A percentile compares a stretch with the other conserved stretches of the same genome.
phyloP scores from a whole-genome alignment of 2,797 vertebrate species.

The Molossus alvarezi region DNA sequence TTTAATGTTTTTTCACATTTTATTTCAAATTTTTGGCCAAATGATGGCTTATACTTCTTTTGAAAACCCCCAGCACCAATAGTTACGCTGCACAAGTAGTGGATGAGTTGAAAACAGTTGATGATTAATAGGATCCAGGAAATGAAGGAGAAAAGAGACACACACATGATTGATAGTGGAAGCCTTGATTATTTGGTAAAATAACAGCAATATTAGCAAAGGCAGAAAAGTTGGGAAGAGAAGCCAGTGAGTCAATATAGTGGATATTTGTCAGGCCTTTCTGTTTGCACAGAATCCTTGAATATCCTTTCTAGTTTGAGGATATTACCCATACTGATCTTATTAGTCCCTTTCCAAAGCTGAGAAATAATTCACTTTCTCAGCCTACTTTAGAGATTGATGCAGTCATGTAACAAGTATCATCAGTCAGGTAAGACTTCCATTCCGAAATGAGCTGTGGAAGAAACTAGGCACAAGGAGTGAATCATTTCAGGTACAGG shows the following conservation, averaged over 20 bases:
- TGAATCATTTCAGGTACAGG: not conserved
- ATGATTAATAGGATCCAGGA: not conserved
- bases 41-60: constrained; percentile 2
- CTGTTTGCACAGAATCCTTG: not conserved
- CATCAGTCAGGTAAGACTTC: not conserved
- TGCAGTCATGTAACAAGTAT: not conserved
- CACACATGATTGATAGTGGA: not conserved
- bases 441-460: not conserved
- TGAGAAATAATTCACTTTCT: not conserved
- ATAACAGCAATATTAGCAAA: not conserved
- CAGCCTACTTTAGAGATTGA: not conserved
- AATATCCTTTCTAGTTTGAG: not conserved
- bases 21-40: not conserved
- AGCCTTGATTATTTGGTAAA: constrained; percentile 4
- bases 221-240: not conserved
- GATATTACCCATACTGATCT: not conserved
- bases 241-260: not conserved
- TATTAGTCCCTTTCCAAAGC: not conserved
- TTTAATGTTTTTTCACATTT: not conserved
- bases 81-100: not conserved
- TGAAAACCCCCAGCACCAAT: not conserved
- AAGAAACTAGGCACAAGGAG: not conserved
- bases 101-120: not conserved
- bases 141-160: not conserved
- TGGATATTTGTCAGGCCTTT: not conserved